These are phyloP conservation scores for Gyrodactylus salaris DNA, from an alignment of 1,140 invertebrate species.

Conservation along the genomic window DNA sequence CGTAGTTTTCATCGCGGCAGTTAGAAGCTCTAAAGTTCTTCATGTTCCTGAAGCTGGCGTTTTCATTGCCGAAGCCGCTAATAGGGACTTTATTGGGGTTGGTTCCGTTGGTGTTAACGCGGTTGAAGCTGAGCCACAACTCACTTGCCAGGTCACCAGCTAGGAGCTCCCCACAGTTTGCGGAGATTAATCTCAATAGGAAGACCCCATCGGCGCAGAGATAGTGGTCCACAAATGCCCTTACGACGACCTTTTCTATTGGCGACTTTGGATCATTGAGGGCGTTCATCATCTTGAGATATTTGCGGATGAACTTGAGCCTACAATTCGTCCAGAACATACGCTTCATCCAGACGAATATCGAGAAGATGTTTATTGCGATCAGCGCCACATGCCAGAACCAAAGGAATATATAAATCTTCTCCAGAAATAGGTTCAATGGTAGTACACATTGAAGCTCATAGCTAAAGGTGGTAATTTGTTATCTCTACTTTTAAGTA, in stretches of 20 bases:
- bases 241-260: background rate
- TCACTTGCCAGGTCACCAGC: constrained; percentile 8
- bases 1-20: background rate
- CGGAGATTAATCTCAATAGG: constrained; percentile 10
- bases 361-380: background rate
- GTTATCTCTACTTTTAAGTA: constrained; percentile 11
- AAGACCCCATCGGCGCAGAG: constrained; percentile 10
- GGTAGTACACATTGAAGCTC: constrained; percentile 9
- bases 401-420: constrained; percentile 8
- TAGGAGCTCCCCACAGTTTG: constrained; percentile 10
- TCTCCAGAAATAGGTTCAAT: constrained; percentile 10
- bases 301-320: background rate
- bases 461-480: constrained; percentile 5
- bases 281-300: background rate
- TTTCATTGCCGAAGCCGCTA: no score
- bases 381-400: constrained; percentile 8
- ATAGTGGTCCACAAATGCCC: constrained; percentile 9
- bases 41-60: background rate
- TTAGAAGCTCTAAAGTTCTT: background rate
- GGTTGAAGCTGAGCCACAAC: constrained; percentile 2
- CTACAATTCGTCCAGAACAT: background rate
- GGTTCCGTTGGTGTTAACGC: background rate
- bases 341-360: background rate
- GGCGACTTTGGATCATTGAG: background rate
- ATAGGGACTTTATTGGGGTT: background rate